Conservation (phyloP, 2,888 invertebrate genomes). For the Idaea straminata region DNA sequence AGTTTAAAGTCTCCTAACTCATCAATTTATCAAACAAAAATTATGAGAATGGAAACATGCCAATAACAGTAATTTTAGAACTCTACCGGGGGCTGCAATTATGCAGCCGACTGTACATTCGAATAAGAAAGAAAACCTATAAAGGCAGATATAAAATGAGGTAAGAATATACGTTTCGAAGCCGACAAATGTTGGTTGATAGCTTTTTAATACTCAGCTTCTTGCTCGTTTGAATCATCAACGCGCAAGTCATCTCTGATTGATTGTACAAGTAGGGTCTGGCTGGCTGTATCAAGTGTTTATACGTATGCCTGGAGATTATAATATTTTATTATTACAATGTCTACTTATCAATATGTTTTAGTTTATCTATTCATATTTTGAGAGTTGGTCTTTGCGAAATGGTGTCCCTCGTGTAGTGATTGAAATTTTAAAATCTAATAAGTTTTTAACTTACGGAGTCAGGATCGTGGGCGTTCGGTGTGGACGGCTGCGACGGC, state of each 20-base stretch:
- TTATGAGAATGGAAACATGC: too few species aligned
- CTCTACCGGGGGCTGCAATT: too few species aligned
- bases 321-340: not conserved
- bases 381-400: too few species aligned
- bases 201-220: conserved; percentile 49
- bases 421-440: too few species aligned
- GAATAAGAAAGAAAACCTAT: not conserved
- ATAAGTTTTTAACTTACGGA: conserved; percentile 79
- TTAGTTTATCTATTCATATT: too few species aligned
- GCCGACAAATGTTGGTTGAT: conserved; percentile 32
- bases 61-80: too few species aligned
- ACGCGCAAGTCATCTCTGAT: conserved; percentile 40
- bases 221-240: conserved; percentile 43
- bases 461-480: conserved; percentile 88
- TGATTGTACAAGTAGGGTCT: conserved; percentile 35
- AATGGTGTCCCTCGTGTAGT: too few species aligned
- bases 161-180: not conserved
- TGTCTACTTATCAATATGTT: not conserved
- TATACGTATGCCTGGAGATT: not conserved
- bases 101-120: too few species aligned
- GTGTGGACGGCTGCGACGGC: conserved; percentile 87
- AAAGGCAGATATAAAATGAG: not conserved
- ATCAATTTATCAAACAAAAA: too few species aligned
- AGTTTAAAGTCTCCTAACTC: too few species aligned
- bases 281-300: not conserved